Conservation (phyloP, 2,113 vertebrate species). For the Ranitomeya variabilis region DNA sequence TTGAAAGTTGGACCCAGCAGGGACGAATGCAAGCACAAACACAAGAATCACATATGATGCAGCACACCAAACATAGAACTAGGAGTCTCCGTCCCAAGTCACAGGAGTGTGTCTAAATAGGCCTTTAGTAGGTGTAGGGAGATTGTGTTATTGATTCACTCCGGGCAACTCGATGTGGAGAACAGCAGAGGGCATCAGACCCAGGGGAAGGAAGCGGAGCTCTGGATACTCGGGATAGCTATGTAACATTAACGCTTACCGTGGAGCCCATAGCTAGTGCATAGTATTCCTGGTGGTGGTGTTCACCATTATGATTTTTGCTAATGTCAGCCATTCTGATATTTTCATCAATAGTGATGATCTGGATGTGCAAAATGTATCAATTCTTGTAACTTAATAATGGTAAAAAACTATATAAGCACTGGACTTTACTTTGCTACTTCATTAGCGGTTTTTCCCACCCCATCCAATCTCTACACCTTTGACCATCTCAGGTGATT, state of each 20-base stretch:
- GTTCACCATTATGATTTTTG: neutral
- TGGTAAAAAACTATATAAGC: neutral
- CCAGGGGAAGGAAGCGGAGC: too few species aligned
- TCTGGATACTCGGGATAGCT: too few species aligned
- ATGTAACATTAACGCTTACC: neutral
- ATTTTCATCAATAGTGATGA: neutral
- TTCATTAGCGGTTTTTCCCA: neutral
- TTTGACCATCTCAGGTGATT: neutral
- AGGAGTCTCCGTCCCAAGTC: too few species aligned
- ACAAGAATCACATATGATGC: too few species aligned
- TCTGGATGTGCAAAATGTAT: neutral
- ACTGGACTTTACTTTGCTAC: neutral
- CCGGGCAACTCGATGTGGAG: too few species aligned
- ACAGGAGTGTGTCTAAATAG: too few species aligned
- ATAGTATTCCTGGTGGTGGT: neutral
- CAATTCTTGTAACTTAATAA: neutral
- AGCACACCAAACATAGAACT: too few species aligned
- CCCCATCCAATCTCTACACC: neutral
- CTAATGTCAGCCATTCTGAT: neutral
- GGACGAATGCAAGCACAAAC: too few species aligned
- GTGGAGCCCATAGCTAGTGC: neutral
- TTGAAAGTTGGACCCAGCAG: too few species aligned
- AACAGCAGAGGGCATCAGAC: too few species aligned
- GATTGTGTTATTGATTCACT: too few species aligned
- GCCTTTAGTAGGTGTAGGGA: too few species aligned